A percentile compares a stretch with the other conserved stretches of the same genome.
phyloP scores from a whole-genome alignment of 1,140 invertebrate genomes.

The Ooceraea biroi region DNA sequence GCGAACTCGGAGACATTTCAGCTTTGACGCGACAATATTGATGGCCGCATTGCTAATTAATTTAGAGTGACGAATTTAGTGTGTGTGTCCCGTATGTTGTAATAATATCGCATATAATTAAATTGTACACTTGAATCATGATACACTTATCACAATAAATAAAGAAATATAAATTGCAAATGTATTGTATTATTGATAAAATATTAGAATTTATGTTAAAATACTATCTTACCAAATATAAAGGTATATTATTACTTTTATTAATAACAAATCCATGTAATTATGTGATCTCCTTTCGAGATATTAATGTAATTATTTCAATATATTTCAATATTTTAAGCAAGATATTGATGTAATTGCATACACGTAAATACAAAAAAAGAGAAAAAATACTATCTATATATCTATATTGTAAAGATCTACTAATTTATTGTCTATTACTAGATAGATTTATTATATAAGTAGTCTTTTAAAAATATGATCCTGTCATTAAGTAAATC shows the following conservation, averaged over 20 bases:
- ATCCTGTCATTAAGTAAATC: not conserved
- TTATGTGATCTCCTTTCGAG: not conserved
- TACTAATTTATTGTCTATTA: too few species aligned
- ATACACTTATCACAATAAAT: too few species aligned
- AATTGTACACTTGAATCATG: not conserved
- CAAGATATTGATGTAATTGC: too few species aligned
- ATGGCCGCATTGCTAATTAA: too few species aligned
- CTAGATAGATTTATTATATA: not conserved
- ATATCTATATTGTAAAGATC: too few species aligned
- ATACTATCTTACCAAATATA: too few species aligned
- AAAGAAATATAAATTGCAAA: too few species aligned
- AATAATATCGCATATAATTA: not conserved
- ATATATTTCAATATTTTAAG: not conserved
- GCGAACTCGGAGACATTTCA: constrained; percentile 60
- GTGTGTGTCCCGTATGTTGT: not conserved
- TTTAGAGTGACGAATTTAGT: too few species aligned
- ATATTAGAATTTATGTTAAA: too few species aligned
- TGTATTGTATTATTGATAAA: too few species aligned
- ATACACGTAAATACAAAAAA: not conserved
- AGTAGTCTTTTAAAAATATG: not conserved
- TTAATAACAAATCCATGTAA: constrained; percentile 1
- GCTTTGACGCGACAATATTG: constrained; percentile 43
- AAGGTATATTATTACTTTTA: not conserved
- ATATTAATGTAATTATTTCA: not conserved
- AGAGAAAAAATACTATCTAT: too few species aligned